Conservation (phyloP, 2,888 invertebrate species). For the Glyphotaelius pellucidus region DNA sequence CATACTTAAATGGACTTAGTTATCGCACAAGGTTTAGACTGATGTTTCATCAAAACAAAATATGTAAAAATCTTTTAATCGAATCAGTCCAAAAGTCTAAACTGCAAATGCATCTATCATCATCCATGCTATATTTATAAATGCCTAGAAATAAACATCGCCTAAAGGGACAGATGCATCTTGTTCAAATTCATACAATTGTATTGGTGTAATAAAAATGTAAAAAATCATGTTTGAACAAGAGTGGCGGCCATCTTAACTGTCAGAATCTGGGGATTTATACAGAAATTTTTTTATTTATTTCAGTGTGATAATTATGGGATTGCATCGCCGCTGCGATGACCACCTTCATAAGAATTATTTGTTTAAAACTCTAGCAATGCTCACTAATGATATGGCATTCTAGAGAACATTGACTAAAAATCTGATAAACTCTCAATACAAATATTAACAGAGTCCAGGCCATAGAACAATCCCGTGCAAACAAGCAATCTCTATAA, state of each 20-base stretch:
- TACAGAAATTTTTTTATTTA: neutral
- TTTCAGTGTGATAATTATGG: neutral
- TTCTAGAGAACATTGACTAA: conserved; percentile 5
- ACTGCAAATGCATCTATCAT: neutral
- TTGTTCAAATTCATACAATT: neutral
- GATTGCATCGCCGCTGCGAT: neutral
- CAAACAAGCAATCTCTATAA: neutral
- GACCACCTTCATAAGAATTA: neutral
- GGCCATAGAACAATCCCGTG: neutral
- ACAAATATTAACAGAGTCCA: neutral
- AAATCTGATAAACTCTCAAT: neutral
- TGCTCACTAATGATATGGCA: conserved; percentile 19
- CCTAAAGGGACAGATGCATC: neutral
- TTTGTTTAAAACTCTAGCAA: neutral
- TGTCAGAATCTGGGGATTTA: neutral
- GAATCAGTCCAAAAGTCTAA: neutral
- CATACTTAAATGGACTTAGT: too few species aligned
- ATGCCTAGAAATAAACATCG: neutral
- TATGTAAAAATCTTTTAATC: neutral
- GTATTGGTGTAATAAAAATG: neutral
- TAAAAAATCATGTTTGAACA: neutral
- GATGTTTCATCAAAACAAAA: too few species aligned
- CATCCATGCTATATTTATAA: neutral
- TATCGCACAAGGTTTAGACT: too few species aligned
- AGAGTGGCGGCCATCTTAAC: neutral